These are phyloP conservation scores for Isaurus tuberculatus DNA, from an alignment of 92 coral and sea anemone species.

Conservation along the genomic window DNA sequence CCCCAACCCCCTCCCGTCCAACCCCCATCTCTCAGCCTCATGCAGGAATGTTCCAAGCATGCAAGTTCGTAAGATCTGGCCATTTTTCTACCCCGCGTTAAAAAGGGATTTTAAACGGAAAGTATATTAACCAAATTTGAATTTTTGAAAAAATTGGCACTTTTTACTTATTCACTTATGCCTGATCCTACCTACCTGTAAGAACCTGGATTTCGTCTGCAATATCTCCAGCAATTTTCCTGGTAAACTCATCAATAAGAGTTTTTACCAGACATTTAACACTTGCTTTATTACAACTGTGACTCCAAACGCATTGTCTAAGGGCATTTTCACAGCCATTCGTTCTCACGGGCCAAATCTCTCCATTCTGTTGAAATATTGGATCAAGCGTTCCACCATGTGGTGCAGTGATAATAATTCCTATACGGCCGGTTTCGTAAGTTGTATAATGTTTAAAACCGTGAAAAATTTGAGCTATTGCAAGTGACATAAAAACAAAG, in stretches of 20 bases:
- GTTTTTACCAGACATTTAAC: neutral
- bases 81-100: no score
- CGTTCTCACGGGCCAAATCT: slow-evolving; percentile 42
- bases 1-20: no score
- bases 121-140: no score
- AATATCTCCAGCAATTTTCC: slow-evolving; percentile 44
- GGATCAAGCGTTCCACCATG: slow-evolving; percentile 38
- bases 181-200: slow-evolving; percentile 30
- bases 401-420: slow-evolving; percentile 24
- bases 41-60: no score
- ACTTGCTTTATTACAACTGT: slow-evolving; percentile 17
- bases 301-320: slow-evolving; percentile 34
- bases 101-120: no score
- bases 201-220: slow-evolving; percentile 21
- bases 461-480: slow-evolving; percentile 12
- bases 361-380: slow-evolving; percentile 26
- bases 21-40: no score
- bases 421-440: slow-evolving; percentile 36
- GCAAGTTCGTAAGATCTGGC: no score
- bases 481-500: slow-evolving; percentile 14
- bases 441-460: slow-evolving; percentile 47
- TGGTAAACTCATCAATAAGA: slow-evolving; percentile 4
- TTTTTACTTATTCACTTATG: no score
- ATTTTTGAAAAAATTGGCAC: no score
- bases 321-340: slow-evolving; percentile 34